Evolutionary conservation across 2,113 vertebrate genomes (phyloP), one percentile per base, ranked within the genome.

Genomic region (Passer domesticus): DNA sequence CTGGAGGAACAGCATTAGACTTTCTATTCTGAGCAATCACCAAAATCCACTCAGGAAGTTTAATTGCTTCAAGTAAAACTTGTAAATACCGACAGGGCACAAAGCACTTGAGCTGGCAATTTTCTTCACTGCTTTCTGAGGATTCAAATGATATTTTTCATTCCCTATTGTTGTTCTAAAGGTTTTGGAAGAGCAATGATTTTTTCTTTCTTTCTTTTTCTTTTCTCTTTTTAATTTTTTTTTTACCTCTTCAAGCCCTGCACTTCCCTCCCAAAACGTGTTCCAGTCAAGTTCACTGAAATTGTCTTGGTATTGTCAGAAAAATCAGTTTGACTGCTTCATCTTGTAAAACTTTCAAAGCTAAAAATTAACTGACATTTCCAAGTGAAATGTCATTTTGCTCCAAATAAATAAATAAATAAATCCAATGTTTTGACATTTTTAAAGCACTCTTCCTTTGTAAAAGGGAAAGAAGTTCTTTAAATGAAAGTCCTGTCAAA

Each of bases 341-440:
- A 83, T 88, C 92, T 90, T 92, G 92, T 88, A 93, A 83, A 95
- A 95, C 78, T 95, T 92, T 63, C 89, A 96, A 83, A 96, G 86
- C 63, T 92, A 62, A 90, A 94, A 96, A 96, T 96, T 95, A 96
- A 92, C 95, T 95, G 95, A 94, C 95, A 96, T 97, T 97, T 97
- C 86, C 93, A 86, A 96, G 83, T 83, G 95, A 97, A 97, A 97
- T 96, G 95, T 95, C 95, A 96, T 87, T 97, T 96, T 93, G 43
- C 86, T 88, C 83, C 79, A 75, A 85, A 95, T 87, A 97, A 96
- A 95, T 94, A 96, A 96, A 96, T 96, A 96, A 95, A 95, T 95
- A 95, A 96, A 67, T 73, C 4, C 13, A 27, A 37, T 92, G 92
- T 93, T 97, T 94, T 96, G 96, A 96, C 94, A 89, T 93, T 95